phyloP scores from a whole-genome alignment of 1,140 invertebrate species.

The Parapsyche elsis region DNA sequence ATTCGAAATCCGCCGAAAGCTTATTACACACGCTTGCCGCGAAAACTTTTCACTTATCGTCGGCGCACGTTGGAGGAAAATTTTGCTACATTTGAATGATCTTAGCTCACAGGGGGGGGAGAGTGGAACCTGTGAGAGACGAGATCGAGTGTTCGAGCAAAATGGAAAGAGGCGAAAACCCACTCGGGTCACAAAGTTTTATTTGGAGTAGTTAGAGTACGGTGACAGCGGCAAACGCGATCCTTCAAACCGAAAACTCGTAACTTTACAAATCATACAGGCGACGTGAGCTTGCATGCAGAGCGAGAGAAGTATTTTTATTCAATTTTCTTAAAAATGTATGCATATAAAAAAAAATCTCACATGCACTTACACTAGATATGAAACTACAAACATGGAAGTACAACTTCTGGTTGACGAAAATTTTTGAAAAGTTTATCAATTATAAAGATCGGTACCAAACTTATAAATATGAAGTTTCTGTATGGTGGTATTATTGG shows the following conservation, averaged over 20 bases:
- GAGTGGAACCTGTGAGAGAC: not conserved
- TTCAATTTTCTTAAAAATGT: no score
- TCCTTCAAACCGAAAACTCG: conserved; percentile 30
- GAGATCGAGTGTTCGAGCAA: conserved; percentile 33
- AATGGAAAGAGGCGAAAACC: not conserved
- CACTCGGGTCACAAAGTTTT: conserved; percentile 36
- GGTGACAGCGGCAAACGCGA: conserved; percentile 3
- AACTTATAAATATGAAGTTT: no score
- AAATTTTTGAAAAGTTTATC: no score
- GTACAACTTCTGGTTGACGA: no score
- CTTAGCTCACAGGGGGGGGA: not conserved
- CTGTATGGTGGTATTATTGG: no score
- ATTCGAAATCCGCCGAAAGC: no score
- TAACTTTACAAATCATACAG: not conserved
- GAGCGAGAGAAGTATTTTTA: no score
- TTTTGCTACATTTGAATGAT: conserved; percentile 30
- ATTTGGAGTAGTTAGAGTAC: conserved; percentile 32
- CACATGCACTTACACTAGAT: no score
- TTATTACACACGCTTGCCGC: not conserved
- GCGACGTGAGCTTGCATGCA: no score
- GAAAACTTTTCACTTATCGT: conserved; percentile 33
- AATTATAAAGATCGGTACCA: no score
- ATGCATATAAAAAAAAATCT: no score
- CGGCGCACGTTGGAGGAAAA: conserved; percentile 10
- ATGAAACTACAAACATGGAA: no score